phyloP scores from a whole-genome alignment of 2,113 vertebrate genomes.

The Pholis gunnellus region DNA sequence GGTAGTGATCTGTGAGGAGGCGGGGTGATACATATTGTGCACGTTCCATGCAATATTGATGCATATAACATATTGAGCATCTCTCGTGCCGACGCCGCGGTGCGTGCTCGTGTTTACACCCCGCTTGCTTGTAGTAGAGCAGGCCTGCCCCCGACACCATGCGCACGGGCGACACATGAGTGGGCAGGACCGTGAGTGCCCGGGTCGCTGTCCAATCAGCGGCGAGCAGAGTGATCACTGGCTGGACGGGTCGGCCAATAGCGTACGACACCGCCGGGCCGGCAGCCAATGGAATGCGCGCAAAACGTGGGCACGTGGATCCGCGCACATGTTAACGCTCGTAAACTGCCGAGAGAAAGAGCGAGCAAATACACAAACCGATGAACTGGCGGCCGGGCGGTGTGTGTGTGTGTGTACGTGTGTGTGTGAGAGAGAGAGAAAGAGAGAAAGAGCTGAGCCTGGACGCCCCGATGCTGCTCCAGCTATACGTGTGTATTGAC shows the following conservation, averaged over 20 bases:
- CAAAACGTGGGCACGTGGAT: constrained; percentile 84
- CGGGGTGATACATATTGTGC: background rate
- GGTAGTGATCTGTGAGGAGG: constrained; percentile 13
- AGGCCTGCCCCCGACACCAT: constrained; percentile 37
- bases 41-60: background rate
- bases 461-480: constrained; percentile 57
- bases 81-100: background rate
- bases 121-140: constrained; percentile 63
- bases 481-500: constrained; percentile 32
- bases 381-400: constrained; percentile 51
- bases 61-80: constrained; percentile 21
- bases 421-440: background rate
- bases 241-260: constrained; percentile 70
- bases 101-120: constrained; percentile 69
- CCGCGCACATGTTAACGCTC: constrained; percentile 84
- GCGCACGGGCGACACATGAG: constrained; percentile 80
- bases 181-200: constrained; percentile 67
- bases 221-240: constrained; percentile 66
- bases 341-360: constrained; percentile 75
- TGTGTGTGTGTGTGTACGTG: constrained; percentile 25
- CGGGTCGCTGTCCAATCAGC: constrained; percentile 66
- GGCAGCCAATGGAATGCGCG: constrained; percentile 68
- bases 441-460: constrained; percentile 42
- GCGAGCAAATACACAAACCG: constrained; percentile 58
- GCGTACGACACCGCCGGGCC: constrained; percentile 1